phyloP scores from a whole-genome alignment of 1,140 invertebrate species.

The Archegozetes longisetosus region DNA sequence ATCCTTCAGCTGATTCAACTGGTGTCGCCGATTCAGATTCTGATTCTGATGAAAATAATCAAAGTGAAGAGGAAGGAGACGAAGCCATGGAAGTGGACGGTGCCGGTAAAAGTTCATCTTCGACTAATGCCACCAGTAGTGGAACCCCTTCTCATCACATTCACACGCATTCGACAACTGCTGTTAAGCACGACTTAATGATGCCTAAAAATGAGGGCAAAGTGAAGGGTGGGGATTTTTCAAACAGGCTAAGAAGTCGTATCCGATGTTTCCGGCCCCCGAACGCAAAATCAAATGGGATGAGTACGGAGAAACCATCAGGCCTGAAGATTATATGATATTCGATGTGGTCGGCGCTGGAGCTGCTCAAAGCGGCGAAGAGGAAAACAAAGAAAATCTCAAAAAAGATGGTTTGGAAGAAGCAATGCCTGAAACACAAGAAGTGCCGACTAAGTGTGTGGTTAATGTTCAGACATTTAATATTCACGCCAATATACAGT shows the following conservation, averaged over 20 bases:
- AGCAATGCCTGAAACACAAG: constrained; percentile 25
- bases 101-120: neutral
- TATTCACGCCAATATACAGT: constrained; percentile 70
- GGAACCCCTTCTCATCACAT: neutral
- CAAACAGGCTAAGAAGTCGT: constrained; percentile 78
- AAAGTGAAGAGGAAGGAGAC: constrained; percentile 47
- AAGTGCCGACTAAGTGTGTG: constrained; percentile 78
- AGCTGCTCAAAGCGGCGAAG: constrained; percentile 26
- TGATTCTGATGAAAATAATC: constrained; percentile 33
- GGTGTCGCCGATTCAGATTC: constrained; percentile 26
- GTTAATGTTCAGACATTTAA: constrained; percentile 52
- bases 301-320: constrained; percentile 86
- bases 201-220: constrained; percentile 51
- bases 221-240: constrained; percentile 41
- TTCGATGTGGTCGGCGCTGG: constrained; percentile 37
- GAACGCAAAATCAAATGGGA: constrained; percentile 72
- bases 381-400: constrained; percentile 37
- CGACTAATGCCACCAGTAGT: neutral
- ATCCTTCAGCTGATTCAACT: constrained; percentile 27
- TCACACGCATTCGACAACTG: constrained; percentile 18
- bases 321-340: constrained; percentile 72
- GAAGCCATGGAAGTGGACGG: constrained; percentile 10
- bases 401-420: neutral
- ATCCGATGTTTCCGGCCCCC: constrained; percentile 94
- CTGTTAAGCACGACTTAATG: constrained; percentile 58